These are phyloP conservation scores for Platycheirus albimanus DNA, from an alignment of 2,888 invertebrate genomes.

Conservation along the genomic window DNA sequence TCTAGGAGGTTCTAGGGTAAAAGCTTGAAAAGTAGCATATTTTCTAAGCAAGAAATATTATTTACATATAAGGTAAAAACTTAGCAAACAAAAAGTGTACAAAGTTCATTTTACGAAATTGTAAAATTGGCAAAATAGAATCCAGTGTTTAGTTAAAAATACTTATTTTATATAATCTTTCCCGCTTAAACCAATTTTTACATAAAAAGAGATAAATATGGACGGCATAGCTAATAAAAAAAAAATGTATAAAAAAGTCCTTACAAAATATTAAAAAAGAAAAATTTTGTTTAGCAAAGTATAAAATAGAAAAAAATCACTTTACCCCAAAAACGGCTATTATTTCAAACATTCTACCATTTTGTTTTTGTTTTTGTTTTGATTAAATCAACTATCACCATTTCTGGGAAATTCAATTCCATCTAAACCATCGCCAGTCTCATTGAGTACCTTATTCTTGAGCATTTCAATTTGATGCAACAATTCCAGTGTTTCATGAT, in stretches of 20 bases:
- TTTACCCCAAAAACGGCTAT: constrained; percentile 6
- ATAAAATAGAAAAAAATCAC: constrained; percentile 5
- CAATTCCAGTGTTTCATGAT: constrained; percentile 86
- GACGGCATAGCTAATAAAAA: constrained; percentile 59
- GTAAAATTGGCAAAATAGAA: too few species aligned
- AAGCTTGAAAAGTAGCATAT: too few species aligned
- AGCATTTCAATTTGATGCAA: constrained; percentile 87
- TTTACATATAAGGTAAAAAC: too few species aligned
- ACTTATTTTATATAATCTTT: too few species aligned
- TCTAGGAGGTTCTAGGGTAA: too few species aligned
- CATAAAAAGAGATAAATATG: constrained; percentile 25
- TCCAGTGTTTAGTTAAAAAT: too few species aligned
- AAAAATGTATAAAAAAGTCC: too few species aligned
- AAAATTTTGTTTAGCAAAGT: neutral
- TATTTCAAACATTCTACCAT: neutral
- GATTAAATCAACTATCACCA: constrained; percentile 60
- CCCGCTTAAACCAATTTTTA: too few species aligned
- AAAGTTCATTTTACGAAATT: too few species aligned
- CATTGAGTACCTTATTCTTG: constrained; percentile 86
- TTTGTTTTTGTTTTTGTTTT: too few species aligned
- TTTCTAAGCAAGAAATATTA: too few species aligned
- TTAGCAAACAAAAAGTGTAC: too few species aligned
- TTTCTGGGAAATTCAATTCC: constrained; percentile 74
- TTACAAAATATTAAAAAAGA: constrained; percentile 5
- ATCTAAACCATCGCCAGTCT: constrained; percentile 84